These are phyloP conservation scores for Ramazzottius varieornatus DNA, from an alignment of 2,888 invertebrate genomes.

Conservation along the genomic window DNA sequence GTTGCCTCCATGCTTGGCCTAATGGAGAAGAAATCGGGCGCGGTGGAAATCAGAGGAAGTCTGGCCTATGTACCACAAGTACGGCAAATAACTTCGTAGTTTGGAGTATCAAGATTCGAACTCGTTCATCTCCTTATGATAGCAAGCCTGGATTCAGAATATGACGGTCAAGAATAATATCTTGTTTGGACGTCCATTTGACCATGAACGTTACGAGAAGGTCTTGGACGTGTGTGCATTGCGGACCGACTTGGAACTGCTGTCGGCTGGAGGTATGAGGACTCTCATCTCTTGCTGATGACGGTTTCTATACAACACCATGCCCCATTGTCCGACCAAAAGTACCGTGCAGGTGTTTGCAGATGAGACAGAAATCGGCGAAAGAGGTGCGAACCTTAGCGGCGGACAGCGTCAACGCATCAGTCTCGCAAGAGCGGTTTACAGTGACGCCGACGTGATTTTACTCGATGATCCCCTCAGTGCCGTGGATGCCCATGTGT, in stretches of 20 bases:
- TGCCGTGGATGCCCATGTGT: conserved; percentile 15
- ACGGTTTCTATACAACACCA: no score
- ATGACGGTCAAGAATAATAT: conserved; percentile 74
- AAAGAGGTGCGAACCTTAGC: conserved; percentile 33
- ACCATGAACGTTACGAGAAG: conserved; percentile 42
- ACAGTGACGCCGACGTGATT: conserved; percentile 24
- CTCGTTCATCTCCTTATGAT: not conserved
- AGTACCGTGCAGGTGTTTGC: no score
- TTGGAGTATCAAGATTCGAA: not conserved
- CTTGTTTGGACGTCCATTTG: conserved; percentile 49
- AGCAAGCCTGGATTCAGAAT: conserved; percentile 91
- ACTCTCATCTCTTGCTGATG: no score
- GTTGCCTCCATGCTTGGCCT: conserved; percentile 62
- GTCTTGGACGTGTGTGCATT: conserved; percentile 72
- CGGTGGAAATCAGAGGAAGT: conserved; percentile 43
- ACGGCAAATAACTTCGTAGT: not conserved
- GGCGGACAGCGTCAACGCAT: conserved; percentile 20
- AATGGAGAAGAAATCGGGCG: conserved; percentile 56
- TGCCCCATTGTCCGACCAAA: no score
- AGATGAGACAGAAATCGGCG: conserved; percentile 94
- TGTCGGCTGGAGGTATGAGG: conserved; percentile 45
- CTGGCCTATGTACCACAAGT: conserved; percentile 61
- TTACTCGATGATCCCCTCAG: conserved; percentile 24
- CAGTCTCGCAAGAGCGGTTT: conserved; percentile 22
- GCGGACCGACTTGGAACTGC: conserved; percentile 62